Evolutionary conservation across 1,140 invertebrate genomes (phyloP).

Genomic region (Anastatus disparis): DNA sequence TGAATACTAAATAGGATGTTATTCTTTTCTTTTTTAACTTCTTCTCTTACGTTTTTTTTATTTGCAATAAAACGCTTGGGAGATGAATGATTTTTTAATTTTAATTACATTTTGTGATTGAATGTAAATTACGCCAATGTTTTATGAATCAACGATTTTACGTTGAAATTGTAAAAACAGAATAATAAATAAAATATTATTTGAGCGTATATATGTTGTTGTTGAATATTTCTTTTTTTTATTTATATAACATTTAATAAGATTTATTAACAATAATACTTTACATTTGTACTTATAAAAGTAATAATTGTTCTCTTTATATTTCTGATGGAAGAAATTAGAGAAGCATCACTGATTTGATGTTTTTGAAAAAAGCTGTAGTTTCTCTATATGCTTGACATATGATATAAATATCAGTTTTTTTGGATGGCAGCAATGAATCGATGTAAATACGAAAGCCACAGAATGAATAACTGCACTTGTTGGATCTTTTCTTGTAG

Average conservation of each 20-base stretch:
- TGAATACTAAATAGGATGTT: conserved; percentile 13
- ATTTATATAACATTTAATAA: background rate
- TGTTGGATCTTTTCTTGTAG: no score
- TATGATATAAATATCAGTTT: no score
- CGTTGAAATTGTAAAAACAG: conserved; percentile 24
- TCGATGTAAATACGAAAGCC: no score
- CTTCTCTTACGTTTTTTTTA: background rate
- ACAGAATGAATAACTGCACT: no score
- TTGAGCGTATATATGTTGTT: conserved; percentile 19
- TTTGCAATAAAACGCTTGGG: background rate
- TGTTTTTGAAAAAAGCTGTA: no score
- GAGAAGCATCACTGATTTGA: no score
- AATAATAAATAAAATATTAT: conserved; percentile 16
- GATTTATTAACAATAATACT: background rate
- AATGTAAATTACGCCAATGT: conserved; percentile 14
- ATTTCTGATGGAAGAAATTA: no score
- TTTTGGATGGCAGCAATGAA: no score
- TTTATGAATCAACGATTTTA: conserved; percentile 6
- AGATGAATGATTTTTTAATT: background rate
- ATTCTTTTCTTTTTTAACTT: background rate
- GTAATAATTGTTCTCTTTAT: no score
- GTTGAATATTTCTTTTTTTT: background rate
- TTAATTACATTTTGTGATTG: conserved; percentile 9
- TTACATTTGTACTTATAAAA: no score
- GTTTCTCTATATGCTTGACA: no score